These are phyloP conservation scores for Xiphorhynchus elegans DNA, from an alignment of 2,113 vertebrate genomes.

Conservation along the genomic window DNA sequence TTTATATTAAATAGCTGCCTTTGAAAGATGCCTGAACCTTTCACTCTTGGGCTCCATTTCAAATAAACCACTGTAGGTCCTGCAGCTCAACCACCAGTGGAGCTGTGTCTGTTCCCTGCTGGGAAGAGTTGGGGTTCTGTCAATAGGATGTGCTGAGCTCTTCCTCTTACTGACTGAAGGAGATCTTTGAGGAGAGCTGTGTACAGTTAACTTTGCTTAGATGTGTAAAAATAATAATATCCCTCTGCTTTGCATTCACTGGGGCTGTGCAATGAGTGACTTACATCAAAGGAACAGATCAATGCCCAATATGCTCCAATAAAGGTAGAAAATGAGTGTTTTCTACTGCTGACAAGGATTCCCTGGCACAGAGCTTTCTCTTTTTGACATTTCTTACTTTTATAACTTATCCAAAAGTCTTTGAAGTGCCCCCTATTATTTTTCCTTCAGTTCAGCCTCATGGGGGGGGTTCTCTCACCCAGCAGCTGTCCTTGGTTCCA, in stretches of 20 bases:
- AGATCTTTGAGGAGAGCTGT: background rate
- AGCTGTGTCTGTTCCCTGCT: background rate
- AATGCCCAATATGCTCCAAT: background rate
- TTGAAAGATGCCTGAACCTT: background rate
- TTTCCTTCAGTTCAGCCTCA: background rate
- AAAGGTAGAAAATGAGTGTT: background rate
- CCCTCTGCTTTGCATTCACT: background rate
- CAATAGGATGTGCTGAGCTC: fast-evolving
- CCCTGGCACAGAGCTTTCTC: background rate
- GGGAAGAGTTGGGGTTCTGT: background rate
- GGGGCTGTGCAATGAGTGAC: background rate
- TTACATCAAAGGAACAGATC: background rate
- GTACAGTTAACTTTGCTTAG: background rate
- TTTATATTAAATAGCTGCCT: background rate
- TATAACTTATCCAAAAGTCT: background rate
- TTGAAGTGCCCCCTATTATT: background rate
- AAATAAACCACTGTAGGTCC: background rate
- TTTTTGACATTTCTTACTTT: background rate
- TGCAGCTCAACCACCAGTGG: background rate
- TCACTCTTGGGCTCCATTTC: background rate
- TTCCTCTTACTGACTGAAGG: background rate
- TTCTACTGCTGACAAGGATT: background rate
- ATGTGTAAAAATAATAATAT: background rate
- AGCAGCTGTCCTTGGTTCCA: background rate
- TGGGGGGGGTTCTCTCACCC: background rate